These are phyloP conservation scores for Chelonia mydas DNA, from an alignment of 2,797 vertebrate species.

Conservation along the genomic window DNA sequence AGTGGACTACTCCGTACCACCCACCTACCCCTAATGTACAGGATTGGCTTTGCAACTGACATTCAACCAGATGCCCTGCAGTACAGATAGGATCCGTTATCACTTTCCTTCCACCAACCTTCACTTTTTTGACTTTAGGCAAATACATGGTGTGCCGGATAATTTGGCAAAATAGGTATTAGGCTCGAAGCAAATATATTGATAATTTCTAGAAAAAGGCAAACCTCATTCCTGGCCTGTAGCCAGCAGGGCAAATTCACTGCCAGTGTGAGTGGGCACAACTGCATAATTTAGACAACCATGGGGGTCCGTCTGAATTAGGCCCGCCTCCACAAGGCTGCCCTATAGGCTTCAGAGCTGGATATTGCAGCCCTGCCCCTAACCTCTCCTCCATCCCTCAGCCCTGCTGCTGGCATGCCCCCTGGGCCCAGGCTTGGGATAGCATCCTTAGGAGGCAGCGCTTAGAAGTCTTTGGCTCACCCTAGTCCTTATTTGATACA, in stretches of 20 bases:
- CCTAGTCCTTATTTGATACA: neutral
- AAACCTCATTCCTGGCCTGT: neutral
- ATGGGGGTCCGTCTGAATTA: neutral
- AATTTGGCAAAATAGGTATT: neutral
- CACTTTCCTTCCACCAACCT: neutral
- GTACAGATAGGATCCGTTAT: neutral
- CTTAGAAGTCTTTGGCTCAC: neutral
- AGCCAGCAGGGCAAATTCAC: neutral
- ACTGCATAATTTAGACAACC: neutral
- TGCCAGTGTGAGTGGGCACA: neutral
- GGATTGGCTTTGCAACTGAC: neutral
- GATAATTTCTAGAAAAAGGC: neutral
- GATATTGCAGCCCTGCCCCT: neutral
- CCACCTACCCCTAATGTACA: neutral
- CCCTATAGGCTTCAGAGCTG: neutral
- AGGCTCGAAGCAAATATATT: neutral
- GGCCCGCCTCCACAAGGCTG: neutral
- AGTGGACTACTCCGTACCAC: neutral
- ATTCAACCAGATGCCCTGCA: neutral
- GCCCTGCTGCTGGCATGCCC: neutral
- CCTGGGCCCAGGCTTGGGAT: neutral
- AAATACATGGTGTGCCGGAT: neutral
- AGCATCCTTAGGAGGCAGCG: neutral
- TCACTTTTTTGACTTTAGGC: neutral
- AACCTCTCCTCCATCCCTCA: neutral